phyloP scores from a whole-genome alignment of 1,140 invertebrate species.

The Myzus persicae region DNA sequence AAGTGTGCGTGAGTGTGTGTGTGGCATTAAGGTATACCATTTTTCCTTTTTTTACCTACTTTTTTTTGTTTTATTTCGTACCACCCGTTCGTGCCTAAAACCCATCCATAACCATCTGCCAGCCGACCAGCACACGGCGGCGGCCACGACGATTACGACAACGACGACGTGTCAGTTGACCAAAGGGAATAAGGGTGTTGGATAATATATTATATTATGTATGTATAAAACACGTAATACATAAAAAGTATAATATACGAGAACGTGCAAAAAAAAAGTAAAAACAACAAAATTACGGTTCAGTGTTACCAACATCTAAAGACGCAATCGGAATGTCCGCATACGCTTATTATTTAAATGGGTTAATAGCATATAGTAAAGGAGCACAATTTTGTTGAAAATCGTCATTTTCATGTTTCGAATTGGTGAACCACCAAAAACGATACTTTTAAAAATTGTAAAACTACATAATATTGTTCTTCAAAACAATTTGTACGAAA shows the following conservation, averaged over 20 bases:
- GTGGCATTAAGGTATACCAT: constrained; percentile 31
- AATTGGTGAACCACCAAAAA: neutral
- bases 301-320: neutral
- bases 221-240: neutral
- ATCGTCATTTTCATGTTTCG: neutral
- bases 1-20: neutral
- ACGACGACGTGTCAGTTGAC: neutral
- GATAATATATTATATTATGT: neutral
- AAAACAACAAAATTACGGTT: neutral
- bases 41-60: neutral
- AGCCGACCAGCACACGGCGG: neutral
- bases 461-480: no score
- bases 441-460: no score
- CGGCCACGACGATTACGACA: neutral
- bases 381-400: neutral
- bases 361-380: neutral
- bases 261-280: neutral
- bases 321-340: neutral
- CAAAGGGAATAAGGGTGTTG: constrained; percentile 22
- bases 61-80: constrained; percentile 20
- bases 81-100: constrained; percentile 31
- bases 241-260: neutral
- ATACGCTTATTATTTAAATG: neutral
- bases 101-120: constrained; percentile 47
- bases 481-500: no score